Conservation (phyloP, 1,140 invertebrate genomes). For the Neodiprion pinetum region DNA sequence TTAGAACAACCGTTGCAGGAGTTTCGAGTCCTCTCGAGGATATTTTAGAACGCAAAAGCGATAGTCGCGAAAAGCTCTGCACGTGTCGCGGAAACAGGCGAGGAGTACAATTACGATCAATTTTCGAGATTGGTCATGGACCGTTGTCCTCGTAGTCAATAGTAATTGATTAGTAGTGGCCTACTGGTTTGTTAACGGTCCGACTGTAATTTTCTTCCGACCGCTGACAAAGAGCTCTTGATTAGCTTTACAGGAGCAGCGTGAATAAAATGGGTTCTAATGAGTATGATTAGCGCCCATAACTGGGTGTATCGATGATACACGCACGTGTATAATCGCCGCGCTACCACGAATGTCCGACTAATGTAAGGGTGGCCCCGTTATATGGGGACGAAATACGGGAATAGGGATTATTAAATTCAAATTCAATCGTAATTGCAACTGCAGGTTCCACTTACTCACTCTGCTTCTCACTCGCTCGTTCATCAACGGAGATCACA, state of each 20-base stretch:
- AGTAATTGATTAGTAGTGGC: neutral
- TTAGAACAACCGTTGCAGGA: no score
- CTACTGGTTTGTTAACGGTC: neutral
- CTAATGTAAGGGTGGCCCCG: neutral
- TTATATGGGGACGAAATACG: neutral
- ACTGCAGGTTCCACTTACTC: neutral
- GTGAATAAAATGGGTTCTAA: constrained; percentile 5
- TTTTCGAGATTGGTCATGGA: neutral
- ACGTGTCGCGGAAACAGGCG: neutral
- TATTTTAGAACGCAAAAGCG: no score
- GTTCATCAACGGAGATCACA: neutral
- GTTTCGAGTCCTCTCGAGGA: no score
- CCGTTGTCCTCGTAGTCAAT: neutral
- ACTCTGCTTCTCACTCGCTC: neutral
- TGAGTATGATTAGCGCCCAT: neutral
- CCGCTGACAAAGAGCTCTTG: neutral
- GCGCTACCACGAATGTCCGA: neutral
- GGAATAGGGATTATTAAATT: constrained; percentile 5
- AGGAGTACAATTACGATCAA: neutral
- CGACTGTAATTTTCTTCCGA: neutral
- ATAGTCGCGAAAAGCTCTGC: no score
- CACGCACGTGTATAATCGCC: neutral
- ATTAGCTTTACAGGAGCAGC: neutral
- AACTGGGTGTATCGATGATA: neutral
- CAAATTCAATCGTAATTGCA: constrained; percentile 5